Evolutionary conservation across 2,888 invertebrate species (phyloP).

Genomic region (Chaitophorus viminalis): DNA sequence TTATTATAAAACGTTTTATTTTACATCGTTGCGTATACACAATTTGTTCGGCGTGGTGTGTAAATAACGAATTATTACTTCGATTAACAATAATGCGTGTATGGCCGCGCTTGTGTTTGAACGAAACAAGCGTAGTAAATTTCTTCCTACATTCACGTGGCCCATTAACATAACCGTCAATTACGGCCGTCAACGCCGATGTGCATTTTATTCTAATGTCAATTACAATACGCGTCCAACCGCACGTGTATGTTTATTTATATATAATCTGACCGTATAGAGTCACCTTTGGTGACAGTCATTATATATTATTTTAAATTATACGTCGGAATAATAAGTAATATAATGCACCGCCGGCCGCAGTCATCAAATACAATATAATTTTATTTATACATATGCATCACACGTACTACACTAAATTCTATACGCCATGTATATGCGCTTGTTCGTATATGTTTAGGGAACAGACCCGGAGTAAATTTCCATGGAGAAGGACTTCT

Average conservation of each 20-base stretch:
- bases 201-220: slow-evolving; percentile 47
- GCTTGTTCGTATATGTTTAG: not conserved
- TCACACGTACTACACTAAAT: not conserved
- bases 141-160: not conserved
- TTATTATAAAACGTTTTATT: not conserved
- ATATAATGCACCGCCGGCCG: not conserved
- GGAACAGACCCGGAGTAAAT: not conserved
- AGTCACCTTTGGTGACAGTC: slow-evolving; percentile 24
- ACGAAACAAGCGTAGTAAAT: slow-evolving; percentile 36
- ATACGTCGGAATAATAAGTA: slow-evolving; percentile 3
- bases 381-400: not conserved
- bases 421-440: not conserved
- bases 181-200: slow-evolving; percentile 37
- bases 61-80: slow-evolving; percentile 37
- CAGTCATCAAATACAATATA: not conserved
- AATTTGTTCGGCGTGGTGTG: not conserved
- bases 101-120: not conserved
- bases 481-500: too few species aligned
- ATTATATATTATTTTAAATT: slow-evolving; percentile 32
- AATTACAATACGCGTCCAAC: slow-evolving; percentile 24
- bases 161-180: slow-evolving; percentile 49
- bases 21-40: not conserved
- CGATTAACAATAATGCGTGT: slow-evolving; percentile 24
- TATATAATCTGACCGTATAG: not conserved
- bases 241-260: not conserved